These are phyloP conservation scores for Nephrocerus scutellatus DNA, from an alignment of 2,888 invertebrate species.

Conservation along the genomic window DNA sequence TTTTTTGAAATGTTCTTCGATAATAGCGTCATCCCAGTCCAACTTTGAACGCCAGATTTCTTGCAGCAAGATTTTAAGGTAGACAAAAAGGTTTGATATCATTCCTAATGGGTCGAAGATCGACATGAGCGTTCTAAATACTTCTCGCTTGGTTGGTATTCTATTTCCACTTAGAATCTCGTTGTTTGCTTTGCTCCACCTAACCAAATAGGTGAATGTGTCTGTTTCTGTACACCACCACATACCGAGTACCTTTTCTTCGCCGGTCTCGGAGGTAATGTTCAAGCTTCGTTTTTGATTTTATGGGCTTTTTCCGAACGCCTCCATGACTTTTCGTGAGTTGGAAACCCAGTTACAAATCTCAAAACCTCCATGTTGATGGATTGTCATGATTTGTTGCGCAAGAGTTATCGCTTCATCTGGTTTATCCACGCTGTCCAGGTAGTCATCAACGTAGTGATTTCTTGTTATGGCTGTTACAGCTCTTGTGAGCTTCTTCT, in stretches of 20 bases:
- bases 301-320: too few species aligned
- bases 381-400: slow-evolving; percentile 3
- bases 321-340: neutral
- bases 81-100: too few species aligned
- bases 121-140: slow-evolving; percentile 7
- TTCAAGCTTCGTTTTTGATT: too few species aligned
- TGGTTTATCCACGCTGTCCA: slow-evolving; percentile 23
- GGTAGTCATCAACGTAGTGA: slow-evolving; percentile 27
- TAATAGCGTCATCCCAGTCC: slow-evolving; percentile 13
- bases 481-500: slow-evolving; percentile 19
- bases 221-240: slow-evolving; percentile 7
- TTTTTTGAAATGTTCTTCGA: neutral
- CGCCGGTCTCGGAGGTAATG: too few species aligned
- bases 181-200: too few species aligned
- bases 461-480: slow-evolving; percentile 20
- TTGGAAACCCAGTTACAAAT: slow-evolving; percentile 25
- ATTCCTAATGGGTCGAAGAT: slow-evolving; percentile 8
- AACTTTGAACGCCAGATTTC: slow-evolving; percentile 10
- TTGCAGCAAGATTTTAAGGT: slow-evolving; percentile 15
- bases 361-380: slow-evolving; percentile 5
- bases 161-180: neutral
- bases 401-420: slow-evolving; percentile 12
- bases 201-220: slow-evolving; percentile 4
- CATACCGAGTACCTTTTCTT: slow-evolving; percentile 9
- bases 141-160: slow-evolving; percentile 10